phyloP scores from a whole-genome alignment of 2,113 vertebrate genomes.

The Proterorhinus semilunaris region DNA sequence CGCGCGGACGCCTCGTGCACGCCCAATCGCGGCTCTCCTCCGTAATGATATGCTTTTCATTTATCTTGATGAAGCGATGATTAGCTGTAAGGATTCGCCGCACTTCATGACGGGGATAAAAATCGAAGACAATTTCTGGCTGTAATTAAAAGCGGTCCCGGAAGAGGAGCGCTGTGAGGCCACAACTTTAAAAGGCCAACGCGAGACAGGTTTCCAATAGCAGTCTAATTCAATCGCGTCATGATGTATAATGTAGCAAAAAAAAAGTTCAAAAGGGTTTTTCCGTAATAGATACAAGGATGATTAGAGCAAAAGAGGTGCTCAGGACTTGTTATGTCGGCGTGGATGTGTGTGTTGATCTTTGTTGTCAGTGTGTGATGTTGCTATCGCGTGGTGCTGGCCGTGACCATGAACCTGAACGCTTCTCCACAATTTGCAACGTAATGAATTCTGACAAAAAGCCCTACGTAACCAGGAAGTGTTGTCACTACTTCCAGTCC shows the following conservation, averaged over 20 bases:
- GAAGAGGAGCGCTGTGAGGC: constrained; percentile 39
- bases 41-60: constrained; percentile 34
- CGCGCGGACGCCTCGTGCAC: background rate
- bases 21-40: constrained; percentile 3
- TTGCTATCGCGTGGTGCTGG: no score
- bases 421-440: no score
- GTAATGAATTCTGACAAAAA: no score
- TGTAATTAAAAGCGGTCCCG: constrained; percentile 68
- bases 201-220: constrained; percentile 56
- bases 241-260: constrained; percentile 22
- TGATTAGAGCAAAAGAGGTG: background rate
- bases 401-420: no score
- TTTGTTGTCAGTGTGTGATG: no score
- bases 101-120: constrained; percentile 53
- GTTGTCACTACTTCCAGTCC: no score
- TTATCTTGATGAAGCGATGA: constrained; percentile 43
- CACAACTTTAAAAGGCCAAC: constrained; percentile 57
- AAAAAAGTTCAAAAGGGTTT: constrained; percentile 8
- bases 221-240: constrained; percentile 51
- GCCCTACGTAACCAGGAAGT: no score
- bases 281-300: background rate
- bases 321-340: background rate
- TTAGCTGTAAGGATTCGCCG: constrained; percentile 37
- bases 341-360: background rate
- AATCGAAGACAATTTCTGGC: constrained; percentile 67